Conservation (phyloP, 2,113 vertebrate species). For the Perccottus glenii region DNA sequence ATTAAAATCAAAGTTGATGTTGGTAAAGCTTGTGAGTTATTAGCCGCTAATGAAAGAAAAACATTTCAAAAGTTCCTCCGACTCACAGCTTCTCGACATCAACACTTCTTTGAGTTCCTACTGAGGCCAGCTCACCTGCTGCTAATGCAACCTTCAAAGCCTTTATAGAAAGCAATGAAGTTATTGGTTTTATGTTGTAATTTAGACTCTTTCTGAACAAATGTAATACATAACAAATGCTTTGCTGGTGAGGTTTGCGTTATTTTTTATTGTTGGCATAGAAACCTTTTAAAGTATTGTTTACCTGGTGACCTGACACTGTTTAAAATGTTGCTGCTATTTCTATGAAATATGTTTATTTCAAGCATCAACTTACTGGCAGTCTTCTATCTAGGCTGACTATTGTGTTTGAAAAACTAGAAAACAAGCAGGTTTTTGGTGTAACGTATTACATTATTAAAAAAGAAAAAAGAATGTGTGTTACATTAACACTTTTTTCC, state of each 20-base stretch:
- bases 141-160: constrained; percentile 16
- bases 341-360: no score
- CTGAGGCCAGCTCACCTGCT: neutral
- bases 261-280: no score
- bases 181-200: constrained; percentile 8
- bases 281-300: no score
- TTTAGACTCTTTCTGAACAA: neutral
- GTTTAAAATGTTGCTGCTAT: no score
- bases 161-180: constrained; percentile 7
- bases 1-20: neutral
- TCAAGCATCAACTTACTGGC: no score
- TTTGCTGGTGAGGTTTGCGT: neutral
- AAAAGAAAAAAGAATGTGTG: no score
- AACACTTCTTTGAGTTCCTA: neutral
- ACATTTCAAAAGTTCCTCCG: neutral
- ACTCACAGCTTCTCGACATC: neutral
- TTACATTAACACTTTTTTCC: no score
- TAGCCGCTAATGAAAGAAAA: neutral
- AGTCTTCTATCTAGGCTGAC: no score
- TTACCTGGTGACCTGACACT: no score
- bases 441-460: no score
- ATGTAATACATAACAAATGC: constrained; percentile 1
- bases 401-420: no score
- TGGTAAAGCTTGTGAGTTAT: neutral
- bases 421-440: no score